Conservation (phyloP, 2,888 invertebrate species). For the Hypomecis atomaria region DNA sequence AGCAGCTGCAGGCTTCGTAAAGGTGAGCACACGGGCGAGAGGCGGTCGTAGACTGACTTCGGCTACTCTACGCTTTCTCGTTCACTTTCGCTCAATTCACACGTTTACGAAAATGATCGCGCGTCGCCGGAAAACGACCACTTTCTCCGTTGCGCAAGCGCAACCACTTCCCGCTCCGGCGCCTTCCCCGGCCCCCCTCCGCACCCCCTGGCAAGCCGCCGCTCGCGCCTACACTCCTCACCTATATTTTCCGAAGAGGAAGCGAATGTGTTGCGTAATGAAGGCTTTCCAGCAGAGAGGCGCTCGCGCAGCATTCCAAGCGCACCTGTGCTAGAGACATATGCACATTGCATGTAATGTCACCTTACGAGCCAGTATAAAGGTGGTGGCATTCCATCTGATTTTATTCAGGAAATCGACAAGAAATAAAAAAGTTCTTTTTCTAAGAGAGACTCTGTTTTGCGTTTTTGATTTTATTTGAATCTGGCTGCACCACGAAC, state of each 20-base stretch:
- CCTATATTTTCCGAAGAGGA: slow-evolving; percentile 80
- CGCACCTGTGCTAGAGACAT: slow-evolving; percentile 26
- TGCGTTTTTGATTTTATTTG: no score
- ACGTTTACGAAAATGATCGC: slow-evolving; percentile 82
- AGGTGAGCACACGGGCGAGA: neutral
- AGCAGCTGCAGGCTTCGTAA: neutral
- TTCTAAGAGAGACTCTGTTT: no score
- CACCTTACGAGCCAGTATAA: no score
- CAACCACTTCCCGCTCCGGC: slow-evolving; percentile 69
- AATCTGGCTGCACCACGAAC: no score
- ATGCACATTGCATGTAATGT: no score
- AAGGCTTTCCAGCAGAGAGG: slow-evolving; percentile 60
- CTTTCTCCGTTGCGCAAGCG: slow-evolving; percentile 81
- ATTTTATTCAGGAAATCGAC: no score
- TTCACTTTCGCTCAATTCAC: slow-evolving; percentile 82
- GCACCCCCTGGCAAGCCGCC: slow-evolving; percentile 34
- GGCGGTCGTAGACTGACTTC: slow-evolving; percentile 24
- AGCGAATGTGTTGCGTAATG: slow-evolving; percentile 68
- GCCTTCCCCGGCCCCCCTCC: slow-evolving; percentile 41
- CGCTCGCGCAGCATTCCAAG: slow-evolving; percentile 54
- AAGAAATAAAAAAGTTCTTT: no score
- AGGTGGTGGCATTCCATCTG: no score
- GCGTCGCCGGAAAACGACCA: slow-evolving; percentile 76
- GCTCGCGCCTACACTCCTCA: slow-evolving; percentile 65
- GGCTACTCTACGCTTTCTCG: slow-evolving; percentile 61